Base-by-base conservation (phyloP, 2,888 invertebrate genomes). In the Drosophila cognata region DNA sequence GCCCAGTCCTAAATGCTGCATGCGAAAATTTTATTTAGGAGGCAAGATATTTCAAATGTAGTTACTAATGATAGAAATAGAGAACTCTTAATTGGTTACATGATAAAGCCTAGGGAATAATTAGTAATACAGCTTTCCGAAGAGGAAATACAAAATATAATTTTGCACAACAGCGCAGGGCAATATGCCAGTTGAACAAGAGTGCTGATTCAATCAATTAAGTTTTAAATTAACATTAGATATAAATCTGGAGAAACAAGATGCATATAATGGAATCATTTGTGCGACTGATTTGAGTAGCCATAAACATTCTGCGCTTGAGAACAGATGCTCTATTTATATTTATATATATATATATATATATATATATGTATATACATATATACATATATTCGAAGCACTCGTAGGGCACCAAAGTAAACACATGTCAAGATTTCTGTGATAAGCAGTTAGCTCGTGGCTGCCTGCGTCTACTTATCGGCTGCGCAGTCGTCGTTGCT, bases 381-480 rank as follows among this genome's bases (percentile, higher is more conserved):
- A n/a, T 13, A 31, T 7, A 43, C 31, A 63, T 62, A 62, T 25
- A 63, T 57, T 25, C 6, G 53, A 50, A 31, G 46, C 60, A 82
- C 69, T 85, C 61, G 64, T 53, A 4, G 25, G 59, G n/a, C 53
- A 56, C 35, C 33, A 18, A 33, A 64, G 18, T 46, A 52, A 66
- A 61, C 33, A 69, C 70, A 72, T 74, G 64, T 43, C 51, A 55
- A 82, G 86, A 82, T 84, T 65, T n/a, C 60, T 53, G 59, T 65
- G 78, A 71, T 66, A 73, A 69, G 57, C 63, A 50, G 29, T 52
- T 33, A 35, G 33, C 56, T 46, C 52, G 35, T 56, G 55, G 63
- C 51, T 51, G 58, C 53, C 21, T 7, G 21, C 46, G 46, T 25
- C 16, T 25, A 63, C 79, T 79, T 77, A 64, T 77, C 78, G 67